Percentiles rank a stretch among this genome's conserved stretches.
Conservation (phyloP, 2,888 invertebrate genomes). For the Cheilosia vulpina region DNA sequence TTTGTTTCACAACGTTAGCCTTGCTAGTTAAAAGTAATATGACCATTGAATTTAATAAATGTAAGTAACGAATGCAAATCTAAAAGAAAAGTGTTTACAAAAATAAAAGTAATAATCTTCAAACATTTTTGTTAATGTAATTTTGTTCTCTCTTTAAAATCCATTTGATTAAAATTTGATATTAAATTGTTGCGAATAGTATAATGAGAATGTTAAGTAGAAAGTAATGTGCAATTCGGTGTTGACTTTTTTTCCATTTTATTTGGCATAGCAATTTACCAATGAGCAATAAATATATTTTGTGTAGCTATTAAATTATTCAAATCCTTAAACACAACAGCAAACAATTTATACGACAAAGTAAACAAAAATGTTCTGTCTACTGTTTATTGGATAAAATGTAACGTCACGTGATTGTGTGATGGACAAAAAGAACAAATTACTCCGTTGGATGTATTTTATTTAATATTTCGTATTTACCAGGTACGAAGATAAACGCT, state of each 20-base stretch:
- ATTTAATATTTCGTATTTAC: no score
- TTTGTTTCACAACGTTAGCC: conserved; percentile 55
- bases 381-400: conserved; percentile 19
- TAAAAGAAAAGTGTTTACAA: conserved; percentile 39
- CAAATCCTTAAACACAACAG: conserved; percentile 3
- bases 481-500: no score
- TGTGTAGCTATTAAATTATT: conserved; percentile 48
- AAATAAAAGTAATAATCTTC: conserved; percentile 1
- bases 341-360: not conserved
- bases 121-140: not conserved
- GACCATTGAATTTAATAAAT: conserved; percentile 38
- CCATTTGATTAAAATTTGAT: conserved; percentile 23
- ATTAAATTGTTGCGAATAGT: conserved; percentile 40
- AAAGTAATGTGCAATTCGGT: conserved; percentile 13
- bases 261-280: conserved; percentile 36
- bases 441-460: no score
- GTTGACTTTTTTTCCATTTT: conserved; percentile 10
- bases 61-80: conserved; percentile 40
- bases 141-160: not conserved
- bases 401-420: conserved; percentile 6
- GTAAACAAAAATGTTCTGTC: not conserved
- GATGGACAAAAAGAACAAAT: not conserved
- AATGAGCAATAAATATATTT: conserved; percentile 55
- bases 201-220: conserved; percentile 12
- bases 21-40: conserved; percentile 34